phyloP scores from a whole-genome alignment of 2,888 invertebrate genomes.

The Ditula angustiorana region DNA sequence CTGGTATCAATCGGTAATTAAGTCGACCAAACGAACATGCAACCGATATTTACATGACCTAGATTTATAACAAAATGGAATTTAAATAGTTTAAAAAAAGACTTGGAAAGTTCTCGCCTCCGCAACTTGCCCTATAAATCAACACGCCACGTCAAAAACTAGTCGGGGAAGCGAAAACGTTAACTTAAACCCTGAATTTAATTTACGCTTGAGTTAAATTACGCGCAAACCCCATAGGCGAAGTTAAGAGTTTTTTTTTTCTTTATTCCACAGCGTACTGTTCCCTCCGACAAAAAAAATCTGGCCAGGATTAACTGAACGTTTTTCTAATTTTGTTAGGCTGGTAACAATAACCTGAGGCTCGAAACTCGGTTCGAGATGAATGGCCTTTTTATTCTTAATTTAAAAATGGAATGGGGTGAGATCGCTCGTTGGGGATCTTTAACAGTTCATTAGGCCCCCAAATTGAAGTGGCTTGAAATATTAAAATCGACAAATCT shows the following conservation, averaged over 20 bases:
- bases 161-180: slow-evolving; percentile 19
- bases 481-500: slow-evolving; percentile 49
- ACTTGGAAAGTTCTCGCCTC: slow-evolving; percentile 3
- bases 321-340: slow-evolving; percentile 19
- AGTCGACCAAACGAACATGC: background rate
- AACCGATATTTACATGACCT: background rate
- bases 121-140: slow-evolving; percentile 33
- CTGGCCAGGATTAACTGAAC: background rate
- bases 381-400: slow-evolving; percentile 31
- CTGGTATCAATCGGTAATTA: no score
- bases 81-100: slow-evolving; percentile 16
- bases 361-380: slow-evolving; percentile 21
- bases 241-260: background rate
- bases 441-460: slow-evolving; percentile 80
- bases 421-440: slow-evolving; percentile 74
- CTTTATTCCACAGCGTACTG: background rate
- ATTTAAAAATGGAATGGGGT: slow-evolving; percentile 58
- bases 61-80: background rate
- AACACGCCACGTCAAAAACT: slow-evolving; percentile 31
- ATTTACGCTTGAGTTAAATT: slow-evolving; percentile 20
- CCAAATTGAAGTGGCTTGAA: slow-evolving; percentile 72
- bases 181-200: slow-evolving; percentile 32
- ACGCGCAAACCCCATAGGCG: slow-evolving; percentile 1
- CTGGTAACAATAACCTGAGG: slow-evolving; percentile 17
- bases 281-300: background rate